Conservation (phyloP, 2,113 vertebrate genomes). For the Excalfactoria chinensis region DNA sequence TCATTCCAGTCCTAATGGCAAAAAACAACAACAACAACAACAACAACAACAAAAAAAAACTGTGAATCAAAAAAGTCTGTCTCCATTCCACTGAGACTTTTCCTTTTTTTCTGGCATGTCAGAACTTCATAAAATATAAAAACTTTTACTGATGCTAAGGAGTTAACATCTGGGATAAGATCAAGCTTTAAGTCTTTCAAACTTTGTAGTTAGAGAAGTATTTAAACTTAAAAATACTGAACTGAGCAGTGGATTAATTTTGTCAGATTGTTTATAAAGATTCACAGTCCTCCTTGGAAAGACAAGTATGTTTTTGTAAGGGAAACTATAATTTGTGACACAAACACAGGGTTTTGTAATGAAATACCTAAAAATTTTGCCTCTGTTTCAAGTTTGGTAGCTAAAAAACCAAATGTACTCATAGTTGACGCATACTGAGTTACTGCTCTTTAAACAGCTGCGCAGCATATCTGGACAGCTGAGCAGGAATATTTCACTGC, state of each 20-base stretch:
- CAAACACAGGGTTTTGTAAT: background rate
- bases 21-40: no score
- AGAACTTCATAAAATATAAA: background rate
- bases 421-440: background rate
- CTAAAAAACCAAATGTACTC: background rate
- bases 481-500: background rate
- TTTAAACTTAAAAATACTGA: background rate
- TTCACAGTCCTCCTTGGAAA: background rate
- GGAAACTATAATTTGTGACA: background rate
- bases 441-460: background rate
- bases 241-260: background rate
- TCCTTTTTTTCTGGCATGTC: constrained; percentile 12
- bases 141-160: background rate
- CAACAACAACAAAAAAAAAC: background rate
- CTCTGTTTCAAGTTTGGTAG: background rate
- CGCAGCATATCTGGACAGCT: background rate
- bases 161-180: background rate
- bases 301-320: background rate
- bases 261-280: background rate
- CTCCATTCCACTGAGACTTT: background rate
- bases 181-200: background rate
- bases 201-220: background rate
- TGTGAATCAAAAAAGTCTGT: background rate
- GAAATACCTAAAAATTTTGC: background rate
- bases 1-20: constrained; percentile 5